A percentile compares a stretch with the other conserved stretches of the same genome.
These are phyloP conservation scores for Lethocerus indicus DNA, from an alignment of 1,140 invertebrate species.

Conservation along the genomic window DNA sequence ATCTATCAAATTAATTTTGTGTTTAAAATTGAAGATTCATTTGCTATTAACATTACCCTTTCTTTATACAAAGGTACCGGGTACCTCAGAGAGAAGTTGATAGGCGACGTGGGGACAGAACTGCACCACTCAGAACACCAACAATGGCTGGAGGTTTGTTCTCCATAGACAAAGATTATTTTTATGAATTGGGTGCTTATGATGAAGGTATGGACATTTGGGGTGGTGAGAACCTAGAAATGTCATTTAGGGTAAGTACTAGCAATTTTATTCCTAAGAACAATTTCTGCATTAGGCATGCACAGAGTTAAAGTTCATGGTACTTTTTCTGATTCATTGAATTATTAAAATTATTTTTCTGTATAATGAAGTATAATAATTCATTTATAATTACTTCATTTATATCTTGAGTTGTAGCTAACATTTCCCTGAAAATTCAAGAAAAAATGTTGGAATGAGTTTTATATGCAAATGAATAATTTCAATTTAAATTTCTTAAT, in stretches of 20 bases:
- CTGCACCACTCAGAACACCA: conserved; percentile 78
- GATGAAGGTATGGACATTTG: conserved; percentile 99
- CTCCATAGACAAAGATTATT: conserved; percentile 91
- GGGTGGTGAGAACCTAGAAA: conserved; percentile 98
- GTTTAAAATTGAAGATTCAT: not conserved
- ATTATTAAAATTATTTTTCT: not conserved
- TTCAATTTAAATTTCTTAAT: no score
- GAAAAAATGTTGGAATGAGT: no score
- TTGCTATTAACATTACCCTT: not conserved
- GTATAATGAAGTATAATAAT: not conserved
- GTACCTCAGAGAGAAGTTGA: conserved; percentile 91
- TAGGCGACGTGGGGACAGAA: conserved; percentile 72
- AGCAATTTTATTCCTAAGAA: no score
- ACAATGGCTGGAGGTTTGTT: conserved; percentile 99
- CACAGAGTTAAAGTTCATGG: no score
- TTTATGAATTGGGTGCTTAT: conserved; percentile 92
- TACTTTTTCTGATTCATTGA: not conserved
- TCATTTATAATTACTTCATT: not conserved
- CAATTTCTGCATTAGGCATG: not conserved
- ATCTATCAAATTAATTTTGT: not conserved
- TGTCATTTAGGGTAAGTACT: conserved; percentile 87
- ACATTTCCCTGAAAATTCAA: no score
- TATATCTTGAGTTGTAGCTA: no score
- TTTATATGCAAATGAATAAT: no score
- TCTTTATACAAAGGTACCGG: conserved; percentile 52